A percentile compares a stretch with the other conserved stretches of the same genome.
These are phyloP conservation scores for Cyprinodon diabolis DNA, from an alignment of 2,797 vertebrate species.

Conservation along the genomic window DNA sequence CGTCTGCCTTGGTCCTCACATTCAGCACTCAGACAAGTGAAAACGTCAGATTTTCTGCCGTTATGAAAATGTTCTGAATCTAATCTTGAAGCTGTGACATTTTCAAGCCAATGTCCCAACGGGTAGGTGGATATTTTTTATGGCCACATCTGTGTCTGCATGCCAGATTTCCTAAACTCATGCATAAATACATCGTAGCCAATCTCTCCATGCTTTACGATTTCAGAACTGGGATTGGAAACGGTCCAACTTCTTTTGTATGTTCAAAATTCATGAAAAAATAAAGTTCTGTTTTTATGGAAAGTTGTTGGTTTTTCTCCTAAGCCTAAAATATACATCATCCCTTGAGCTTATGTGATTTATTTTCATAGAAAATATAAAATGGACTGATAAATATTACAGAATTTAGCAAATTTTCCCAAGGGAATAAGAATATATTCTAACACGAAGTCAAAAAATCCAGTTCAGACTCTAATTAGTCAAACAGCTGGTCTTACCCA, in stretches of 20 bases:
- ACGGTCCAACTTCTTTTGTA: neutral
- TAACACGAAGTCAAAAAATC: neutral
- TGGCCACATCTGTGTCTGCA: neutral
- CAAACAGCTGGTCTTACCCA: neutral
- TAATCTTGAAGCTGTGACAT: slow-evolving; percentile 47
- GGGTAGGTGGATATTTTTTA: neutral
- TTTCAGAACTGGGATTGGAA: neutral
- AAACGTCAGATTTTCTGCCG: slow-evolving; percentile 10
- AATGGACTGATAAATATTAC: neutral
- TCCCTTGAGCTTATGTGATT: slow-evolving; percentile 1
- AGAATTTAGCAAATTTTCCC: neutral
- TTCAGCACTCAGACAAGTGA: neutral
- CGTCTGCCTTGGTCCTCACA: neutral
- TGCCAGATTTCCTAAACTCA: slow-evolving; percentile 40
- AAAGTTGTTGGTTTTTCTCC: slow-evolving; percentile 12
- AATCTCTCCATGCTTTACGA: slow-evolving; percentile 6
- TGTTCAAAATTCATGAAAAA: slow-evolving; percentile 22
- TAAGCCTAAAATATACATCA: neutral
- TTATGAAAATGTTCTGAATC: slow-evolving; percentile 22
- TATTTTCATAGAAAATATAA: neutral
- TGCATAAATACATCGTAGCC: slow-evolving; percentile 50
- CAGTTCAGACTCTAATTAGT: neutral
- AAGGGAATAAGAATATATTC: too few species aligned
- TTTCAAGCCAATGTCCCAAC: slow-evolving; percentile 31
- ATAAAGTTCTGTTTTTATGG: neutral